Conservation (phyloP, 1,140 invertebrate genomes). For the Drosophila parvula region DNA sequence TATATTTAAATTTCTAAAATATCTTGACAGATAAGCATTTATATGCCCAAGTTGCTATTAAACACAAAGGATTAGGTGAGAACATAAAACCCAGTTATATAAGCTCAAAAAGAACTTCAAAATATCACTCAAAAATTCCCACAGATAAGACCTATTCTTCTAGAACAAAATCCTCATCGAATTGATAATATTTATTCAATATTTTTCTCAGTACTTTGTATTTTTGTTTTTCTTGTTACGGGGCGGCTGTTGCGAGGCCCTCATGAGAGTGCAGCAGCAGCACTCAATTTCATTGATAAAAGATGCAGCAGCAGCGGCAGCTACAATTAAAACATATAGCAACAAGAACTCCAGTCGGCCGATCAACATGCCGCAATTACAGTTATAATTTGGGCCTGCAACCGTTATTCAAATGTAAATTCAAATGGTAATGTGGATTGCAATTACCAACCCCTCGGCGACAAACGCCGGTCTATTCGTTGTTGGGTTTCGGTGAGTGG, state of each 20-base stretch:
- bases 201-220: constrained; percentile 40
- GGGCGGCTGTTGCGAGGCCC: constrained; percentile 45
- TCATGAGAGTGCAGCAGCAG: constrained; percentile 68
- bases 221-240: constrained; percentile 62
- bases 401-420: constrained; percentile 78
- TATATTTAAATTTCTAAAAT: too few relatives aligned
- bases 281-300: constrained; percentile 82
- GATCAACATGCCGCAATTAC: constrained; percentile 75
- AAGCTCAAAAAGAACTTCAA: neutral
- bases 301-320: constrained; percentile 72
- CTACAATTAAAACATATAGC: constrained; percentile 33
- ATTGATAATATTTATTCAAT: neutral
- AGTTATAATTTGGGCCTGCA: constrained; percentile 70
- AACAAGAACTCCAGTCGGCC: constrained; percentile 15
- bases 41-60: too few relatives aligned
- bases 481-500: constrained; percentile 46
- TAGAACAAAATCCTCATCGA: neutral
- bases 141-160: neutral
- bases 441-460: constrained; percentile 75
- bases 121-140: neutral
- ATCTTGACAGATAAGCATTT: too few relatives aligned
- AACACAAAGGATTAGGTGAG: too few relatives aligned
- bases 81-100: constrained; percentile 2
- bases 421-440: constrained; percentile 65
- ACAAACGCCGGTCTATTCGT: too few relatives aligned